These are phyloP conservation scores for Ganaspis sp. DNA, from an alignment of 1,140 invertebrate genomes.

Conservation along the genomic window DNA sequence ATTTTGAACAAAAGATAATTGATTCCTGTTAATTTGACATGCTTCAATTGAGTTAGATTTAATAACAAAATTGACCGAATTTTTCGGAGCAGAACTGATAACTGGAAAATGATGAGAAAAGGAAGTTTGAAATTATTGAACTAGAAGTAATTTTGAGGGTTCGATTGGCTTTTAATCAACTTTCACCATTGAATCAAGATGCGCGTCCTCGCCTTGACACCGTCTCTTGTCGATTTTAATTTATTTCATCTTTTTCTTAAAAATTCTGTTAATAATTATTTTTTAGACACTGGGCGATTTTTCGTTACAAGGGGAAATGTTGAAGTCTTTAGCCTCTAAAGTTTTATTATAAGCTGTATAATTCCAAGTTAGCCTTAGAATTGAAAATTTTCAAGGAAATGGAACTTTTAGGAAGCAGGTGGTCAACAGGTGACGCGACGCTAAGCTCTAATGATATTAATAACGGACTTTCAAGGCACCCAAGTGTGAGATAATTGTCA, in stretches of 20 bases:
- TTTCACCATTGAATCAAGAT: constrained; percentile 58
- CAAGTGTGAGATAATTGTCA: constrained; percentile 28
- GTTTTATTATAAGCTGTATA: neutral
- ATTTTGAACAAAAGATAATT: neutral
- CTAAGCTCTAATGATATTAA: constrained; percentile 2
- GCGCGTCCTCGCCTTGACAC: constrained; percentile 66
- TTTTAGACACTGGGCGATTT: neutral
- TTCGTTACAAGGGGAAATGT: no score
- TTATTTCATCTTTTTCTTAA: neutral
- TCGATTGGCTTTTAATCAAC: constrained; percentile 42
- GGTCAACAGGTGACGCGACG: constrained; percentile 42
- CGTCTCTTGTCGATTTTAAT: constrained; percentile 45
- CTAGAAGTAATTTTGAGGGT: neutral
- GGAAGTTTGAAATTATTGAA: neutral
- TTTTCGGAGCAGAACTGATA: neutral
- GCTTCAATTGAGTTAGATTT: neutral
- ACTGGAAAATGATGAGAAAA: neutral
- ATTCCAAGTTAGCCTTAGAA: neutral
- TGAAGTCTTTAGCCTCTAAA: no score
- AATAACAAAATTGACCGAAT: neutral
- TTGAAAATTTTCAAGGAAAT: neutral
- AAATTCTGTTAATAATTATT: neutral
- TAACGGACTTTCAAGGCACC: constrained; percentile 20
- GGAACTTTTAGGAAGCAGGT: constrained; percentile 30
- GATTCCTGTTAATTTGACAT: neutral